phyloP scores from a whole-genome alignment of 2,797 vertebrate genomes.

The Geotrypetes seraphini region DNA sequence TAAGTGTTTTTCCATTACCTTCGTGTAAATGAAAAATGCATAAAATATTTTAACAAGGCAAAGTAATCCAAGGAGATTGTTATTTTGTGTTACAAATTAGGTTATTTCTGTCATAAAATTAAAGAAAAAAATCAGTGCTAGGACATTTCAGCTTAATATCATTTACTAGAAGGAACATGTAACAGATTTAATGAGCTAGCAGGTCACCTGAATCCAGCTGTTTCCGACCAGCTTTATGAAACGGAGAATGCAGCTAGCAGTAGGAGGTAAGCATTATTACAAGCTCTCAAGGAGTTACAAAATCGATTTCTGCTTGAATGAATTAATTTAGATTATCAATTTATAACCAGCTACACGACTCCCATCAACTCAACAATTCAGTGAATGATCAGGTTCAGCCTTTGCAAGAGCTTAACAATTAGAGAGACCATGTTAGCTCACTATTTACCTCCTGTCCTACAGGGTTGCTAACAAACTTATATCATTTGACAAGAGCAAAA shows the following conservation, averaged over 20 bases:
- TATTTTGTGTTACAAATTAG: slow-evolving; percentile 77
- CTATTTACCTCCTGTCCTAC: slow-evolving; percentile 13
- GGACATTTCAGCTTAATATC: slow-evolving; percentile 72
- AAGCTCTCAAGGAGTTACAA: slow-evolving; percentile 64
- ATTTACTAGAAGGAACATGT: slow-evolving; percentile 70
- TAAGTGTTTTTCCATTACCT: slow-evolving; percentile 77
- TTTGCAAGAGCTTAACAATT: slow-evolving; percentile 41
- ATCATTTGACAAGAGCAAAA: slow-evolving; percentile 15
- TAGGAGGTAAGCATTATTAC: slow-evolving; percentile 65
- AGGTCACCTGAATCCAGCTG: slow-evolving; percentile 79
- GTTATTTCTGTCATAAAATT: slow-evolving; percentile 76
- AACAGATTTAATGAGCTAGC: slow-evolving; percentile 76
- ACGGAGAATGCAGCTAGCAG: slow-evolving; percentile 51
- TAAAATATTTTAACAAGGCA: slow-evolving; percentile 78
- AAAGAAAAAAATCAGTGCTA: slow-evolving; percentile 64
- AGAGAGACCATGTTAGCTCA: slow-evolving; percentile 20
- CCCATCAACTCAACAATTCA: slow-evolving; percentile 64
- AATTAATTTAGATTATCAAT: slow-evolving; percentile 80
- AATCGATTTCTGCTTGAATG: slow-evolving; percentile 73
- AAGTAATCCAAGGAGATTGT: slow-evolving; percentile 71
- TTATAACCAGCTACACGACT: slow-evolving; percentile 68
- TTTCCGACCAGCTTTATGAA: slow-evolving; percentile 67
- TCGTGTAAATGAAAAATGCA: slow-evolving; percentile 74
- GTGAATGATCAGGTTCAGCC: slow-evolving; percentile 55
- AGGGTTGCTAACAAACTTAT: slow-evolving; percentile 10